Percentiles rank a stretch among this genome's conserved stretches.
Conservation (phyloP, 2,888 invertebrate genomes). For the Lithophane semibrunnea region DNA sequence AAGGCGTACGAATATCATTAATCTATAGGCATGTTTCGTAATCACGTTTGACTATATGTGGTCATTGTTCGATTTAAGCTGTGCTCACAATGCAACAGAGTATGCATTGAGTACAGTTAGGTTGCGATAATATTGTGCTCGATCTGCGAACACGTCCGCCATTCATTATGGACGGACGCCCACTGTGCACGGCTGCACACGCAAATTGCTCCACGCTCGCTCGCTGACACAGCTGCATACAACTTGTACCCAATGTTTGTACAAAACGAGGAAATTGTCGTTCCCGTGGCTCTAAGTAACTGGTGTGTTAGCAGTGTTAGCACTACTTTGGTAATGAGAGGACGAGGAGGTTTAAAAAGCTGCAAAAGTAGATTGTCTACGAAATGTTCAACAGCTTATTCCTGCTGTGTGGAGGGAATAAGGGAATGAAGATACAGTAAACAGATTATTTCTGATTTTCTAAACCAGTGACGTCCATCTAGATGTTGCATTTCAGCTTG, state of each 20-base stretch:
- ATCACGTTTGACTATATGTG: constrained; percentile 67
- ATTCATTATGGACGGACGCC: constrained; percentile 85
- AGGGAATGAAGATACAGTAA: not conserved
- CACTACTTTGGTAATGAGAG: constrained; percentile 71
- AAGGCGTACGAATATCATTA: constrained; percentile 49
- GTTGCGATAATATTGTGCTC: constrained; percentile 76
- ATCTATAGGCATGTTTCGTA: constrained; percentile 50
- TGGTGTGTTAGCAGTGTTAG: constrained; percentile 74
- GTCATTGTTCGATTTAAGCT: constrained; percentile 71
- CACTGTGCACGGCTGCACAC: constrained; percentile 87
- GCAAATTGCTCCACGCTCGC: constrained; percentile 84
- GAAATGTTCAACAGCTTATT: constrained; percentile 3
- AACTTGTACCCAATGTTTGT: constrained; percentile 74
- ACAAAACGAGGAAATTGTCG: constrained; percentile 78
- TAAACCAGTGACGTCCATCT: not conserved
- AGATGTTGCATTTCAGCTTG: not conserved
- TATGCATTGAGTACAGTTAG: constrained; percentile 68
- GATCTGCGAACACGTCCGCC: constrained; percentile 79
- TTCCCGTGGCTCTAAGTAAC: constrained; percentile 73
- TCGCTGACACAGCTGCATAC: constrained; percentile 83
- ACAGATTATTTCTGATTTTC: not conserved
- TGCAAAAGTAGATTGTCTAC: constrained; percentile 49
- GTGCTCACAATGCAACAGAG: constrained; percentile 70
- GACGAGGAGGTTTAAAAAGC: constrained; percentile 61
- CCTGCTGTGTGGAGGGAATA: not conserved